Evolutionary conservation across 2,888 invertebrate genomes (phyloP), one percentile per base, ranked within the genome.

Genomic region (Lymantria monacha): DNA sequence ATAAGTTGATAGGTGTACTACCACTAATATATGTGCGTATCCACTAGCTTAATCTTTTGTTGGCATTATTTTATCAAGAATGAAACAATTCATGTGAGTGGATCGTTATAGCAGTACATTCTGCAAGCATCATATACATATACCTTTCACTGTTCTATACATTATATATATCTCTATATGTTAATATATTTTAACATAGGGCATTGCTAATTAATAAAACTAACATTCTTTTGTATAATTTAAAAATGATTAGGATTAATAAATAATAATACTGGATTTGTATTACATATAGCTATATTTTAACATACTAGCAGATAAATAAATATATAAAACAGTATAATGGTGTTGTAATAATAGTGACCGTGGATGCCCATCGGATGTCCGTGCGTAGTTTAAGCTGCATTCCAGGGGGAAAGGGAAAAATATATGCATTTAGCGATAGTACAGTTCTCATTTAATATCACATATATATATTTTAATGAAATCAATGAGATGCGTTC

Each of bases 301-400:
- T 47, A 40, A 42, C 40, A 41, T 46, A 43, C n/a, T 53, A 49
- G 42, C 10, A 40, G 59, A 51, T 48, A 57, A 57, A 57, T 66
- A 66, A 66, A 66, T 66, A 61, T 64, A 66, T 66, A 68, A 59
- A 68, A 63, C 62, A 66, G 64, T 64, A 48, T 50, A 46, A 47
- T 51, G 62, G 58, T 68, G 66, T 68, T 58, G 53, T 48, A 48
- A 51, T 56, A 55, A 57, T 57, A 53, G 65, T 67, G 66, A 48
- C 53, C 54, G 55, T 56, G 48, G 57, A 51, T 48, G 51, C 51
- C 49, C 47, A 37, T 50, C 57, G 54, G 74, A 63, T 69, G 78
- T 83, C 81, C 81, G 80, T 75, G 76, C 71, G 70, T 74, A 81
- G 82, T 65, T 88, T 91, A 91, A 85, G 90, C 90, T 91, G 90